Evolutionary conservation across 64 coral and sea anemone genomes (phyloP).

Genomic region (Actinia tenebrosa): DNA sequence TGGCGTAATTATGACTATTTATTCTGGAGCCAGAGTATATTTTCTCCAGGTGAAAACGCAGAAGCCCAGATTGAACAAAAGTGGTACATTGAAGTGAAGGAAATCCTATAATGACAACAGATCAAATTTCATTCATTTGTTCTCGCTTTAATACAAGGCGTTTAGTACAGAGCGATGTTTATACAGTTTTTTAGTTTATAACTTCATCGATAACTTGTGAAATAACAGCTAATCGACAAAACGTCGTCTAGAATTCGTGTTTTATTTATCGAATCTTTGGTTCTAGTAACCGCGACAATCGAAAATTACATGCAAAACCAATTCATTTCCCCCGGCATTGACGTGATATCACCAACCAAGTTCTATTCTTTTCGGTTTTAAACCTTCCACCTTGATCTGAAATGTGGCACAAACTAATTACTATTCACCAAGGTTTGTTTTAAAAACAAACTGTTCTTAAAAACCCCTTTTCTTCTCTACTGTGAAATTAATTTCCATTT

Average conservation of each 20-base stretch:
- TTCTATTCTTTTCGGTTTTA: background rate
- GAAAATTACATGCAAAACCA: background rate
- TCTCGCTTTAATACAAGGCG: background rate
- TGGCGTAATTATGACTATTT: background rate
- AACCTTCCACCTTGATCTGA: background rate
- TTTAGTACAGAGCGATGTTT: background rate
- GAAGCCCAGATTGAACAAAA: background rate
- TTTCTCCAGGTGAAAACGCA: background rate
- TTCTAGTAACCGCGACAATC: background rate
- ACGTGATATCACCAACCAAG: background rate
- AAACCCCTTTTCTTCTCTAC: background rate
- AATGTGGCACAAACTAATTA: background rate
- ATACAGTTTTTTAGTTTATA: background rate
- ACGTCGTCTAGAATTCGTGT: background rate
- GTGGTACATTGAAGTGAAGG: background rate
- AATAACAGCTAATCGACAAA: background rate
- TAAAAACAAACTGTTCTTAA: background rate
- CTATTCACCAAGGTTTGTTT: background rate
- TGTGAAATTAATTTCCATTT: background rate
- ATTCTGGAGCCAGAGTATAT: background rate
- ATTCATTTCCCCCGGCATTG: background rate
- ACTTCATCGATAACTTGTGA: background rate
- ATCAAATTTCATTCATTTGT: background rate
- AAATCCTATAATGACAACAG: slow-evolving; percentile 6
- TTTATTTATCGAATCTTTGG: background rate